phyloP scores from a whole-genome alignment of 1,140 invertebrate genomes.

The Aphaenogaster ashmeadi region DNA sequence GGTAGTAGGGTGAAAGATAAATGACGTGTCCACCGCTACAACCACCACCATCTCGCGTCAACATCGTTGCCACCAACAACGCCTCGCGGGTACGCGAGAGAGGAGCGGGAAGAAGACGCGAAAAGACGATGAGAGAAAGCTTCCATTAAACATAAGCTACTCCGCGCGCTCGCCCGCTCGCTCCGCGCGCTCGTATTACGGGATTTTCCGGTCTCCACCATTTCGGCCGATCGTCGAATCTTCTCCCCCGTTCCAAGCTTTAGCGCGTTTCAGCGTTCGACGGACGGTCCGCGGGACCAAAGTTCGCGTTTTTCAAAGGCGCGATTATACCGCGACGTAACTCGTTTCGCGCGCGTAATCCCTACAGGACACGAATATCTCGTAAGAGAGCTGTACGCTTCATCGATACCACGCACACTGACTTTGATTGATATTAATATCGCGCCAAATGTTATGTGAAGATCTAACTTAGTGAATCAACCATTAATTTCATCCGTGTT shows the following conservation, averaged over 20 bases:
- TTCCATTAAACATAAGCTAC: conserved; percentile 85
- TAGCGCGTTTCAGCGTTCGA: conserved; percentile 53
- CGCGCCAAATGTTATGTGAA: not conserved
- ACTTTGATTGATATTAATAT: not conserved
- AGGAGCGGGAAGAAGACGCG: conserved; percentile 71
- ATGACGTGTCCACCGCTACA: conserved; percentile 85
- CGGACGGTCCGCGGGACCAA: conserved; percentile 28
- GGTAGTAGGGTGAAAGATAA: conserved; percentile 86
- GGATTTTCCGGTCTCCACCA: conserved; percentile 27
- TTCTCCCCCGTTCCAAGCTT: conserved; percentile 23
- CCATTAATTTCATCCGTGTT: not conserved
- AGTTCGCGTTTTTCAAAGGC: conserved; percentile 34
- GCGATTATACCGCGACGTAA: conserved; percentile 28
- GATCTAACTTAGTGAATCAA: not conserved
- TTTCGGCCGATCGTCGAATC: not conserved
- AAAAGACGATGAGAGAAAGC: conserved; percentile 75
- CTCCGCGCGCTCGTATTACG: conserved; percentile 51
- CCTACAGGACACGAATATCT: not conserved
- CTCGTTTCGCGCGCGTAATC: not conserved
- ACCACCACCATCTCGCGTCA: conserved; percentile 75
- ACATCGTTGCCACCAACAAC: conserved; percentile 70
- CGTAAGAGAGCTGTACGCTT: not conserved
- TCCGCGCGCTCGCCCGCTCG: conserved; percentile 55
- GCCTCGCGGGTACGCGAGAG: conserved; percentile 77
- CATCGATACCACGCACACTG: not conserved